Conservation (phyloP, 1,140 invertebrate genomes). For the Chlorops oryzae region DNA sequence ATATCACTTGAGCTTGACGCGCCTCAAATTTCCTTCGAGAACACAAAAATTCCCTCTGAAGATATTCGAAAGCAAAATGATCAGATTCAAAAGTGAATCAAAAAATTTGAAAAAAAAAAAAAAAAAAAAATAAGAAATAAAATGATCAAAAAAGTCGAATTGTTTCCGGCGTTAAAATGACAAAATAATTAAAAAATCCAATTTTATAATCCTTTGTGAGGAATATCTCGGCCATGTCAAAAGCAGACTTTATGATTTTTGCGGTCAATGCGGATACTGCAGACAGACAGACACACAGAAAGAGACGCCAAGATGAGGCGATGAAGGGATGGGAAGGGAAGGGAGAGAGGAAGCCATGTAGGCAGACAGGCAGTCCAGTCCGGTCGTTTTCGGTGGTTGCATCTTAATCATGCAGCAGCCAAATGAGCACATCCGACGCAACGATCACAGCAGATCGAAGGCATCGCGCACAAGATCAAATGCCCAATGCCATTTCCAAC, state of each 20-base stretch:
- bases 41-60: too few relatives aligned
- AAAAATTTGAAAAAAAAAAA: background rate
- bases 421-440: too few relatives aligned
- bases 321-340: background rate
- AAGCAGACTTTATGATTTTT: background rate
- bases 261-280: background rate
- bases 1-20: too few relatives aligned
- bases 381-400: too few relatives aligned
- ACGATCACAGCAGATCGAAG: background rate
- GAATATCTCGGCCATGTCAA: too few relatives aligned
- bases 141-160: background rate
- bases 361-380: background rate
- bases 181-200: background rate
- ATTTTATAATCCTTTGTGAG: background rate
- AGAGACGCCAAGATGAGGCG: background rate
- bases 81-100: too few relatives aligned
- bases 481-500: background rate
- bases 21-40: too few relatives aligned
- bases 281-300: background rate
- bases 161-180: background rate
- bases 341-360: background rate
- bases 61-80: too few relatives aligned
- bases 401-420: too few relatives aligned
- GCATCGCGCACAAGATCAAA: background rate
- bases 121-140: background rate